Percentiles rank a stretch among this genome's conserved stretches.
Conservation (phyloP, 2,113 vertebrate species). For the Mirounga angustirostris region DNA sequence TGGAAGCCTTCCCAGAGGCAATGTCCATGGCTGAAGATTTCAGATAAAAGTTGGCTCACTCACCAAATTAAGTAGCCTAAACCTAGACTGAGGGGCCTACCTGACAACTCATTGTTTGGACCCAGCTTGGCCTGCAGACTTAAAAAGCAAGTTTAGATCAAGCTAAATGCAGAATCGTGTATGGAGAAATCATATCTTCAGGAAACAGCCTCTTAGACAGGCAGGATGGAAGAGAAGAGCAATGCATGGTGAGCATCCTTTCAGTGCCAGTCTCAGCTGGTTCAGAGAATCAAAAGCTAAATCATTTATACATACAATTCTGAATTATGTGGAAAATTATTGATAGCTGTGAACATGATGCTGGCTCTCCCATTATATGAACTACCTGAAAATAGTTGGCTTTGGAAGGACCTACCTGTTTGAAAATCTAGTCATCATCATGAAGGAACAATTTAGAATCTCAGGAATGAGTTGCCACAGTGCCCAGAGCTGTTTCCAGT, state of each 20-base stretch:
- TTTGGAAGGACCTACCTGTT: neutral
- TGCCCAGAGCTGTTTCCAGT: neutral
- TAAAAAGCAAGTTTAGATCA: neutral
- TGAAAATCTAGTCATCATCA: conserved; percentile 11
- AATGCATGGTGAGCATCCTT: neutral
- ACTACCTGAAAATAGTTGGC: neutral
- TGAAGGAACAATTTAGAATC: neutral
- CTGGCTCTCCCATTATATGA: neutral
- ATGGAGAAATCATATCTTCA: neutral
- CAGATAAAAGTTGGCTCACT: neutral
- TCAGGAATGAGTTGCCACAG: neutral
- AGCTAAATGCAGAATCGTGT: neutral
- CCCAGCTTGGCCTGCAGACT: neutral
- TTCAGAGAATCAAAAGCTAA: conserved; percentile 6
- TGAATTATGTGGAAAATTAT: neutral
- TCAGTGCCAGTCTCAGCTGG: neutral
- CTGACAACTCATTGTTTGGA: neutral
- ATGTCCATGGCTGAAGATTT: neutral
- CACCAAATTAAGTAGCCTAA: neutral
- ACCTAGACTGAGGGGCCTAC: neutral
- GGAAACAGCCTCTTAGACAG: neutral
- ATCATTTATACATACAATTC: neutral
- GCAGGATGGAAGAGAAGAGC: neutral
- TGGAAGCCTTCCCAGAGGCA: neutral
- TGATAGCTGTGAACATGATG: neutral